These are phyloP conservation scores for Polyommatus icarus DNA, from an alignment of 2,888 invertebrate genomes.

Conservation along the genomic window DNA sequence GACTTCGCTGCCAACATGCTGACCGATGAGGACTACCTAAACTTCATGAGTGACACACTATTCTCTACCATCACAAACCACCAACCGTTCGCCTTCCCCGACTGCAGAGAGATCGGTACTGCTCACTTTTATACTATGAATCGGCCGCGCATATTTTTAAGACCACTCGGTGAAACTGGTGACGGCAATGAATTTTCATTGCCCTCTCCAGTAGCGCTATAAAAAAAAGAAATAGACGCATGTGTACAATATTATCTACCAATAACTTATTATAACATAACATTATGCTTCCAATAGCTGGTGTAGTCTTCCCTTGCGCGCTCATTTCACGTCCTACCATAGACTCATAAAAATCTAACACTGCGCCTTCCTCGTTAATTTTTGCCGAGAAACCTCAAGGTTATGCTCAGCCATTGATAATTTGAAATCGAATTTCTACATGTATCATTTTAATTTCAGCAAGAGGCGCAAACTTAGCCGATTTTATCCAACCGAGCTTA, in stretches of 20 bases:
- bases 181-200: neutral
- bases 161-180: neutral
- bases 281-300: neutral
- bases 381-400: too few species aligned
- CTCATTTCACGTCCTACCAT: too few species aligned
- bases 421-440: constrained; percentile 32
- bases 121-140: constrained; percentile 33
- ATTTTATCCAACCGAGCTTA: constrained; percentile 99
- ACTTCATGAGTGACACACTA: constrained; percentile 93
- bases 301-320: too few species aligned
- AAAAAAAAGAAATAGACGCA: too few species aligned
- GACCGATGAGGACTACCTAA: constrained; percentile 92
- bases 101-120: constrained; percentile 96
- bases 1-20: constrained; percentile 86
- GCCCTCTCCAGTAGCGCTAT: too few species aligned
- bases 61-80: constrained; percentile 91
- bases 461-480: constrained; percentile 92
- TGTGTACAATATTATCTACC: too few species aligned
- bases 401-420: too few species aligned
- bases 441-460: constrained; percentile 76
- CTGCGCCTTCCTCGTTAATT: too few species aligned
- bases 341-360: too few species aligned
- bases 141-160: neutral
- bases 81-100: constrained; percentile 97
- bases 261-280: too few species aligned